Evolutionary conservation across 2,113 vertebrate species (phyloP), one percentile per base, ranked within the genome.

Genomic region (Anarrhichthys ocellatus): DNA sequence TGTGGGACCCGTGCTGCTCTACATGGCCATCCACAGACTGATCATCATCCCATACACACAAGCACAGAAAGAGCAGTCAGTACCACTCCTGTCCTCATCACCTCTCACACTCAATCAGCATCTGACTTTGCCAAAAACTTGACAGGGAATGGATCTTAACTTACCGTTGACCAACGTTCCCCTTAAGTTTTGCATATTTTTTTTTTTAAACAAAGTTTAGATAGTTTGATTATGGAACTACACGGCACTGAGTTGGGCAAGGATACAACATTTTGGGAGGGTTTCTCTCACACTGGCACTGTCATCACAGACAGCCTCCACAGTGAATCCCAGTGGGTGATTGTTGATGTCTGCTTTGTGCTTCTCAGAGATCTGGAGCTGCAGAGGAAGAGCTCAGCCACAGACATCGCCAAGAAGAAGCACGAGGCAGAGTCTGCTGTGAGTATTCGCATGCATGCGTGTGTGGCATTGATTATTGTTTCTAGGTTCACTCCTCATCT

Each of bases 391-490:
- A 97, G 84, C 85, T 96, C 97, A 0, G 96, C 97, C 78, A 96
- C 95, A 0, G 96, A 99, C 87, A 95, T 97, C 48, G 95, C 96
- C 81, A 96, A 96, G 93, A 99, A 97, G 94, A 99, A 97, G 85
- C 96, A 97, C 79, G 98, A 99, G 90, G 98, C 98, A 2, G 98
- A 99, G 90, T 96, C 97, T 9, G 97, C 98, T 0, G 98, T 99
- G 79, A 96, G 98, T 95, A 15, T 78, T 50, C 48, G 6, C 63
- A 80, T 38, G 70, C 79, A 73, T 46, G 42, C 14, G 42, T 44
- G 42, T 44, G 42, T 44, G 42, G 88, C 69, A 88, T 81, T 78
- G 83, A 85, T 90, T 72, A 82, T 63, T 87, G 81, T 86, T 87
- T 79, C 63, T 29, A 50, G 76, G 54, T 83, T 83, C 65, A 82